Percentiles rank a stretch among this genome's conserved stretches.
phyloP scores from a whole-genome alignment of 2,888 invertebrate species.

The Miltochrista miniata region DNA sequence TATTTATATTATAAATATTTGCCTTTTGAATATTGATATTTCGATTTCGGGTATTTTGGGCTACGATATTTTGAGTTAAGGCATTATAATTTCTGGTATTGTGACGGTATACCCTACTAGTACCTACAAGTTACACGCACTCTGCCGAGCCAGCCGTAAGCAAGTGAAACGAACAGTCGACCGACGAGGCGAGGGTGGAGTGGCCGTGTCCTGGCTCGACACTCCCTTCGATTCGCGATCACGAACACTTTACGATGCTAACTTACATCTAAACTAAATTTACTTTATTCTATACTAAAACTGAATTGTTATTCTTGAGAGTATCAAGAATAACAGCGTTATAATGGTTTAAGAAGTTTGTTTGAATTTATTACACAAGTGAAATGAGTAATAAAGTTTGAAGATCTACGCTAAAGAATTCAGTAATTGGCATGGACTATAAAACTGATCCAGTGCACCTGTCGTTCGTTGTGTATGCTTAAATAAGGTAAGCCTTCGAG shows the following conservation, averaged over 20 bases:
- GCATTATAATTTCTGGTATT: too few relatives aligned
- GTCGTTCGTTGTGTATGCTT: slow-evolving; percentile 29
- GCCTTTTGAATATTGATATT: too few relatives aligned
- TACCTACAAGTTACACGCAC: too few relatives aligned
- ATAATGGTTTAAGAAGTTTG: slow-evolving; percentile 14
- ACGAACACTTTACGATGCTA: slow-evolving; percentile 12
- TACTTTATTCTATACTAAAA: background rate
- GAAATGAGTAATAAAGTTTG: slow-evolving; percentile 44
- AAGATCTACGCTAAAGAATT: slow-evolving; percentile 36
- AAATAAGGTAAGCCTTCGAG: slow-evolving; percentile 46
- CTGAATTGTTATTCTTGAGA: too few relatives aligned
- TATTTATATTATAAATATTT: too few relatives aligned
- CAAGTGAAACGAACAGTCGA: slow-evolving; percentile 29
- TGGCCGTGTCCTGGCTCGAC: slow-evolving; percentile 15
- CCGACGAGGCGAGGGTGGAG: slow-evolving; percentile 26
- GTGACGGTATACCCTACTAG: too few relatives aligned
- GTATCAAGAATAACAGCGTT: too few relatives aligned
- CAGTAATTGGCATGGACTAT: slow-evolving; percentile 41
- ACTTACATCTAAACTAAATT: slow-evolving; percentile 8
- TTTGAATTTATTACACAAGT: slow-evolving; percentile 24
- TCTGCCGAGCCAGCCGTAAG: background rate
- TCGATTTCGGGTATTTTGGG: too few relatives aligned
- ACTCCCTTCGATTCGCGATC: slow-evolving; percentile 7
- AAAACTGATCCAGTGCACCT: slow-evolving; percentile 39
- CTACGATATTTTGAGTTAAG: too few relatives aligned